Evolutionary conservation across 2,888 invertebrate genomes (phyloP).

Genomic region (Leucophora obtusa): DNA sequence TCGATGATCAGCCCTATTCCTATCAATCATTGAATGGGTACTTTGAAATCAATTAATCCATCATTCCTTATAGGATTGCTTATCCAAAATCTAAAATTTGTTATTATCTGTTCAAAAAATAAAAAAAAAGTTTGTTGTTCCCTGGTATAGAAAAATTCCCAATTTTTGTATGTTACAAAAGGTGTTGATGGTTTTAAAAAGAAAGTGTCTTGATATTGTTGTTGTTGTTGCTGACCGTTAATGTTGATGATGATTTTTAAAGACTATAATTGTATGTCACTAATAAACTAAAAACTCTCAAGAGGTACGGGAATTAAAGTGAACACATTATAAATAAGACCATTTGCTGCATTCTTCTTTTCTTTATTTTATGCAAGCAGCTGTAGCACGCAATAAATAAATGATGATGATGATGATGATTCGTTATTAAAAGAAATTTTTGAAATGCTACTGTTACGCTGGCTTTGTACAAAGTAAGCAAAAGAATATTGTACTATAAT

Average conservation of each 20-base stretch:
- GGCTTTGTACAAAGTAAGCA: background rate
- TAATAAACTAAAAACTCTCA: constrained; percentile 23
- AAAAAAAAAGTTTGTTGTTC: constrained; percentile 27
- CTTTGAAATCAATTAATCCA: too few species aligned
- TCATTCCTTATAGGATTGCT: too few species aligned
- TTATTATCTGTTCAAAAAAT: too few species aligned
- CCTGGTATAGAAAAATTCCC: background rate
- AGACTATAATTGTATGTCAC: constrained; percentile 59
- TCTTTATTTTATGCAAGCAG: constrained; percentile 48
- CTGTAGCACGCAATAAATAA: constrained; percentile 59
- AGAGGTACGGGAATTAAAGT: background rate
- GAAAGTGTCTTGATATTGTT: constrained; percentile 57
- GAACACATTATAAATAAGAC: constrained; percentile 25
- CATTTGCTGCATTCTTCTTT: constrained; percentile 37
- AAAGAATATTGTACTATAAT: background rate
- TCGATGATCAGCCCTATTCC: too few species aligned
- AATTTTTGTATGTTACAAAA: constrained; percentile 37
- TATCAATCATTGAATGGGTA: too few species aligned
- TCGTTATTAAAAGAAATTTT: constrained; percentile 51
- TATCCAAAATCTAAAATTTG: too few species aligned
- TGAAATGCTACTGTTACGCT: constrained; percentile 43
- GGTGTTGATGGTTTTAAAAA: constrained; percentile 60
- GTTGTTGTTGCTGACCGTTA: constrained; percentile 30
- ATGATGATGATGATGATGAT: constrained; percentile 45
- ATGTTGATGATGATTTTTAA: constrained; percentile 37